Evolutionary conservation across 2,888 invertebrate genomes (phyloP).

Genomic region (Dicycla oo): DNA sequence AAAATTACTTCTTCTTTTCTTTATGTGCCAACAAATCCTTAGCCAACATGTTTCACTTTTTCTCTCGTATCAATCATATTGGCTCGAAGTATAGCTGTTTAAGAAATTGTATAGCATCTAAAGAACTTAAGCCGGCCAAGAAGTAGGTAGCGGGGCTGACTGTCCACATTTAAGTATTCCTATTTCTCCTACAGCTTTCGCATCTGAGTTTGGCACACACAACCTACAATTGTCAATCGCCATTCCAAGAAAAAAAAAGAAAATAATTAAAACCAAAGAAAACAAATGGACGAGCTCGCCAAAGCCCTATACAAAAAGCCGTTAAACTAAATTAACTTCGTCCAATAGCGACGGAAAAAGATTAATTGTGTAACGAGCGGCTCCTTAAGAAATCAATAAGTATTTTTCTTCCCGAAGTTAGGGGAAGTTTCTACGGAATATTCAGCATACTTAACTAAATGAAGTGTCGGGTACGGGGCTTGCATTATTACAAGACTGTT

Average conservation of each 20-base stretch:
- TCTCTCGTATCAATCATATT: too few species aligned
- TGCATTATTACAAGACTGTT: slow-evolving; percentile 58
- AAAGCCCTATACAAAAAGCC: slow-evolving; percentile 36
- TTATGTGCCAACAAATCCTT: background rate
- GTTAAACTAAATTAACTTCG: slow-evolving; percentile 55
- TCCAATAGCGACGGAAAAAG: slow-evolving; percentile 50
- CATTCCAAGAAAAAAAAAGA: background rate
- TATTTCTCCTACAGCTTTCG: background rate
- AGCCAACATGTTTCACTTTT: background rate
- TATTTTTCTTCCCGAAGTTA: slow-evolving; percentile 61
- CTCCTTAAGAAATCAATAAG: slow-evolving; percentile 68
- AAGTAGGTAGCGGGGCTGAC: background rate
- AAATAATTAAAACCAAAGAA: slow-evolving; percentile 45
- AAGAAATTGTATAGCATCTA: too few species aligned
- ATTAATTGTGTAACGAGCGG: slow-evolving; percentile 55
- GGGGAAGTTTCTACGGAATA: slow-evolving; percentile 55
- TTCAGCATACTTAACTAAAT: slow-evolving; percentile 69
- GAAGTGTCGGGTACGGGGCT: slow-evolving; percentile 56
- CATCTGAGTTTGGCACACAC: too few species aligned
- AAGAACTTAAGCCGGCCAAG: too few species aligned
- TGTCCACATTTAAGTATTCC: background rate
- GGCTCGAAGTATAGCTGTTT: too few species aligned
- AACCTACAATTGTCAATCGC: too few species aligned
- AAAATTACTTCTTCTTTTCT: background rate
- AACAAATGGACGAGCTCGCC: slow-evolving; percentile 36